phyloP scores from a whole-genome alignment of 2,113 vertebrate genomes.

The Gnathonemus echidnorhynchus region DNA sequence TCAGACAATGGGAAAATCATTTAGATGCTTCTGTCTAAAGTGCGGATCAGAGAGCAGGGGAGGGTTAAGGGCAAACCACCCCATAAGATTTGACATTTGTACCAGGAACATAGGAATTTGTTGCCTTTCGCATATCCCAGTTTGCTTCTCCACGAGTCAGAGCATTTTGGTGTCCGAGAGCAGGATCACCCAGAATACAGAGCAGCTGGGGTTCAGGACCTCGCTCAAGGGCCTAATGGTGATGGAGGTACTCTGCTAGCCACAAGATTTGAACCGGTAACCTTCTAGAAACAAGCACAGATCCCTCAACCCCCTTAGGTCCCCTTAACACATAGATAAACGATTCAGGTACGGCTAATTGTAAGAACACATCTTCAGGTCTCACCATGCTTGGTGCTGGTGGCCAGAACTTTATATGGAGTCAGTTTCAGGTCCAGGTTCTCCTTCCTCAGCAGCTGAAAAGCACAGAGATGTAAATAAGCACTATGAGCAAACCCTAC shows the following conservation, averaged over 20 bases:
- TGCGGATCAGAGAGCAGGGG: neutral
- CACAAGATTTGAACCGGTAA: neutral
- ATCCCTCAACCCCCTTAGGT: neutral
- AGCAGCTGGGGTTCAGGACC: neutral
- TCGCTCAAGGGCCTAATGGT: neutral
- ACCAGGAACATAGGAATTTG: neutral
- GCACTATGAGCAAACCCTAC: neutral
- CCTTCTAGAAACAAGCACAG: neutral
- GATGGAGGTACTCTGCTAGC: neutral
- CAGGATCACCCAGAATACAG: neutral
- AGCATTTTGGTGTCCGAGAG: no score
- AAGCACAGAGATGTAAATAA: neutral
- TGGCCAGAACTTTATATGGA: conserved; percentile 94
- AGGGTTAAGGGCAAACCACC: neutral
- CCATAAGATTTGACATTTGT: neutral
- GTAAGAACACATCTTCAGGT: neutral
- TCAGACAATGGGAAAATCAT: neutral
- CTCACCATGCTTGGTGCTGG: conserved; percentile 94
- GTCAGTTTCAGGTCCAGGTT: conserved; percentile 95
- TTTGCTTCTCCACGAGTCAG: neutral
- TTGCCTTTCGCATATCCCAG: neutral
- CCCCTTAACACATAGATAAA: neutral
- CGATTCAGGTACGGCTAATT: neutral
- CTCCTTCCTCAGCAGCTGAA: conserved; percentile 86
- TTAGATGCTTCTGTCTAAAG: neutral